Base-by-base conservation (phyloP, 2,797 vertebrate species). In the Sebastes matsubarae region DNA sequence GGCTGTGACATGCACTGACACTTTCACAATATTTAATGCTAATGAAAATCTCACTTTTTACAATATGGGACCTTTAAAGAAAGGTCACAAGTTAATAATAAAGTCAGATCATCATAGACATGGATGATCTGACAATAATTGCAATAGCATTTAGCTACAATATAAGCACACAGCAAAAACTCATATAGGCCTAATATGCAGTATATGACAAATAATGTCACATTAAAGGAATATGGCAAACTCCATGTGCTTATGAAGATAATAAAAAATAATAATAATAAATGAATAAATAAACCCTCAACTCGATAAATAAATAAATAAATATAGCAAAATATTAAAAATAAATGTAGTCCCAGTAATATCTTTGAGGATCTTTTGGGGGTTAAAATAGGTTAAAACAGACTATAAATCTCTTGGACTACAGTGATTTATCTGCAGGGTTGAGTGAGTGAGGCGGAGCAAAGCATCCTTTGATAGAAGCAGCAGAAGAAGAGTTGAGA, bases 361-460 rank as follows among this genome's bases (percentile, higher is more conserved):
- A 32, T 36, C 8, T 12, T 59, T 22, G 5, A 68, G 34, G 32
- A 77, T 63, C 60, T 7, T 2, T 22, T 14, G 1, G 7, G 14
- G 24, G 24, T 38, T 38, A 5, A 10, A 54, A 54, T 1, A 2
- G 42, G 42, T 46, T 46, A 67, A 64, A 30, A 83, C 24, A 69
- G 11, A 71, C 80, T n/a, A 52, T 77, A 61, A 66, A 67, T 59
- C 64, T 64, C 8, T 38, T 38, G 38, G 69, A 79, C 84, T 68
- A 25, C 14, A 72, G 84, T 81, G 84, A 87, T 89, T 89, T 84
- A 78, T 76, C 63, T 68, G 5, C 9, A 7, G 72, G 72, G 65
- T 3, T 27, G 86, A 74, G 58, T 6, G 82, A 92, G 94, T 6
- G 82, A 92, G 94, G 95, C 92, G 94, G 94, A 85, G 94, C 94